phyloP scores from a whole-genome alignment of 2,888 invertebrate genomes.

The Lycaena phlaeas region DNA sequence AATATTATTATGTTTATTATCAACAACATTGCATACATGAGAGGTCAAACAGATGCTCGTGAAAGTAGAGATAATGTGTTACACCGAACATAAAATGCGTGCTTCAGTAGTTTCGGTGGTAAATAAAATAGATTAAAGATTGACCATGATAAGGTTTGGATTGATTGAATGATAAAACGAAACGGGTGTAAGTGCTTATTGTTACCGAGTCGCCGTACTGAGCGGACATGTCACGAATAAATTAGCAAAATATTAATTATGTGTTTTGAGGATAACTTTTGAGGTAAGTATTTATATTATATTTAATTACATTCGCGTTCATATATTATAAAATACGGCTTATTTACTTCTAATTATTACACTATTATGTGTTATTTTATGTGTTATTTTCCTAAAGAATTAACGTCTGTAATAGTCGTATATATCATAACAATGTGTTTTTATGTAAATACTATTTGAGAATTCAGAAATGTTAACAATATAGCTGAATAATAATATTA shows the following conservation, averaged over 20 bases:
- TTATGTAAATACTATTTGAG: too few relatives aligned
- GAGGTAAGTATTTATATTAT: not conserved
- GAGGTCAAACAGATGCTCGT: not conserved
- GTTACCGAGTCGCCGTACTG: constrained; percentile 17
- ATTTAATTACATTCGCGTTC: not conserved
- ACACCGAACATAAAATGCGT: not conserved
- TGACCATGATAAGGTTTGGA: not conserved
- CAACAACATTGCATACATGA: too few relatives aligned
- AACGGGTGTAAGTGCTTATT: constrained; percentile 19
- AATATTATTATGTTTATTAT: too few relatives aligned
- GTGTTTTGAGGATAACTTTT: not conserved
- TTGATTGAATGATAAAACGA: constrained; percentile 10
- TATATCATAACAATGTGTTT: too few relatives aligned
- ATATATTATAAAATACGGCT: not conserved
- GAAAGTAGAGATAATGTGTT: not conserved
- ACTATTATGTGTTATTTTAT: too few relatives aligned
- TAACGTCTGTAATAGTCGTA: too few relatives aligned
- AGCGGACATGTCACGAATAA: constrained; percentile 16
- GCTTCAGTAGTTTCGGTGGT: not conserved
- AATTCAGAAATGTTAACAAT: too few relatives aligned
- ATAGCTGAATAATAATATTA: too few relatives aligned
- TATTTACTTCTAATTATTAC: too few relatives aligned
- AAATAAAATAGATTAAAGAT: not conserved
- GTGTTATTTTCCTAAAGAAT: too few relatives aligned
- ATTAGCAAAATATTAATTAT: not conserved